Evolutionary conservation across 2,888 invertebrate genomes (phyloP).

Genomic region (Caenorhabditis japonica): DNA sequence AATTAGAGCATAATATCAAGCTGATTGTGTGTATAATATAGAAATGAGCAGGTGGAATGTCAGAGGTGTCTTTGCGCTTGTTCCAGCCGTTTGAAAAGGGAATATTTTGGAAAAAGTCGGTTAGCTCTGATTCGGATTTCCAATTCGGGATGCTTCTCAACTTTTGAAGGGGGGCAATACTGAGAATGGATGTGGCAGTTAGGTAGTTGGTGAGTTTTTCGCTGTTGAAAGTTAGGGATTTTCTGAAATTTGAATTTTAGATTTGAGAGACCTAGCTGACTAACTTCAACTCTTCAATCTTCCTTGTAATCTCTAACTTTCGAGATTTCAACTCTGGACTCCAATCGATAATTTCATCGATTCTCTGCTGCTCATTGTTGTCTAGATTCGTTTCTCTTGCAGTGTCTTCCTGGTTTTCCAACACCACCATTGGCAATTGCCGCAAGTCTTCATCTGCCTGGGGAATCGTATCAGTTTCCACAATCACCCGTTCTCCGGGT

Average conservation of each 20-base stretch:
- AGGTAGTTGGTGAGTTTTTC: slow-evolving; percentile 29
- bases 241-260: not conserved
- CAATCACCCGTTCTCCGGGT: slow-evolving; percentile 22
- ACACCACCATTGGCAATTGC: slow-evolving; percentile 12
- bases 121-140: not conserved
- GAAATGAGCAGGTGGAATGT: slow-evolving; percentile 17
- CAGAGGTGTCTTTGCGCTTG: slow-evolving; percentile 14
- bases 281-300: slow-evolving; percentile 13
- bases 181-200: slow-evolving; percentile 17
- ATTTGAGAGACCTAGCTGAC: not conserved
- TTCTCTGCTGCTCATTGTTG: not conserved
- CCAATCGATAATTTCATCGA: slow-evolving; percentile 21
- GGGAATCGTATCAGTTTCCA: slow-evolving; percentile 34
- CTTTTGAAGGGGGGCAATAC: slow-evolving; percentile 18
- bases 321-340: slow-evolving; percentile 21
- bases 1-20: slow-evolving; percentile 24
- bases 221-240: slow-evolving; percentile 1
- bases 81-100: slow-evolving; percentile 30
- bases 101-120: slow-evolving; percentile 25
- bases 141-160: not conserved
- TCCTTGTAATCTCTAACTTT: slow-evolving; percentile 18
- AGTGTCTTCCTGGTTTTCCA: slow-evolving; percentile 9
- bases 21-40: slow-evolving; percentile 27
- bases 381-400: slow-evolving; percentile 1
- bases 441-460: slow-evolving; percentile 20